Conservation (phyloP, 2,888 invertebrate genomes). For the Mayetiola destructor region DNA sequence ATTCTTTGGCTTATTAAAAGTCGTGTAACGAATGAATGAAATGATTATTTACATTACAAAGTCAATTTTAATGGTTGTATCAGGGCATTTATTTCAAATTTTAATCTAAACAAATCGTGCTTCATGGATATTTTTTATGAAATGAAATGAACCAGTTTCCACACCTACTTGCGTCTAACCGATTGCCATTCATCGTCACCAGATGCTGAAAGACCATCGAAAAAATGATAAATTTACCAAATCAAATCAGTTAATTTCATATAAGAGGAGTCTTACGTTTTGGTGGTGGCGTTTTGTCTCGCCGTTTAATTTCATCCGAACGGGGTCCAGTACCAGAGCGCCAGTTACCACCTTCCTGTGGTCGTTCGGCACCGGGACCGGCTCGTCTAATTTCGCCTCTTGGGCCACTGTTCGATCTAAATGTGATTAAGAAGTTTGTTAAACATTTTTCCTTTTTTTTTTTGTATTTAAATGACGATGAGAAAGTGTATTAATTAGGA, state of each 20-base stretch:
- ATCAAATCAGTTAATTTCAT: not conserved
- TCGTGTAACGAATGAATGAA: no score
- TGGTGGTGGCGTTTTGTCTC: not conserved
- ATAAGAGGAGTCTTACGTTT: not conserved
- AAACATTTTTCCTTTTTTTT: no score
- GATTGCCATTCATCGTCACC: not conserved
- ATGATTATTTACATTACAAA: no score
- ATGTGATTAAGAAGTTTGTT: no score
- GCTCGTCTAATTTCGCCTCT: not conserved
- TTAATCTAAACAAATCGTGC: not conserved
- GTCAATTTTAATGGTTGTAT: no score
- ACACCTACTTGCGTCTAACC: not conserved
- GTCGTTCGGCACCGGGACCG: not conserved
- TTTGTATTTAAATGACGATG: no score
- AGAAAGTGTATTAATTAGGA: no score
- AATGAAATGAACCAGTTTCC: not conserved
- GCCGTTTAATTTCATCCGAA: not conserved
- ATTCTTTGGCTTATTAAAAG: no score
- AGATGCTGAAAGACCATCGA: not conserved
- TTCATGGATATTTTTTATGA: not conserved
- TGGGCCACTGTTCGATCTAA: no score
- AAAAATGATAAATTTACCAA: not conserved
- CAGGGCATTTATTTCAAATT: not conserved
- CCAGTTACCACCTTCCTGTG: constrained; percentile 11
- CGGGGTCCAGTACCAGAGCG: not conserved